Evolutionary conservation across 30 jellyfish, hydroid and myxozoan genomes (phyloP), one percentile per base, ranked within the genome.

Genomic region (Turritopsis rubra): DNA sequence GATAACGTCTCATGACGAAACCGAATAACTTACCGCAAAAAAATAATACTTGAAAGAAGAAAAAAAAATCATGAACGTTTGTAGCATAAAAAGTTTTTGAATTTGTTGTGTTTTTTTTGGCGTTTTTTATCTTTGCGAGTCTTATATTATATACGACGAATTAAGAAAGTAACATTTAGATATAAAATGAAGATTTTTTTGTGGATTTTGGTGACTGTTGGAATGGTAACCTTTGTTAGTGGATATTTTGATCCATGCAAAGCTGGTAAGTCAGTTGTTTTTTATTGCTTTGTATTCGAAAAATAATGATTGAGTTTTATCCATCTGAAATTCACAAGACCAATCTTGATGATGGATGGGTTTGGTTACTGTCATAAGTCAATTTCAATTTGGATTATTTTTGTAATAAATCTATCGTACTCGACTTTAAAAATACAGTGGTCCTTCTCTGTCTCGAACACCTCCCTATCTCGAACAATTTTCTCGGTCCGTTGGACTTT

Each of bases 161-260:
- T 13, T 5, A 41, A 41, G 13, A 41, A 3, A 41, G 60, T 41
- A 3, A 41, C 5, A 41, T 5, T 41, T 41, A 13, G 13, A 41
- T 60, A 60, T 8, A 68, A 68, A 19, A 68, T 68, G 31, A 68
- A n/a, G 77, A 8, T 74, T 26, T 4, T 3, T 0, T 21, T 23
- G 18, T 26, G 9, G 5, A 13, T 74, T 74, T 74, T 72, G 1
- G 13, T 18, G 16, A 13, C 16, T 74, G 13, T 24, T 74, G 82
- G 65, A 16, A n/a, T 21, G 20, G 16, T 74, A 30, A 24, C 65
- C 54, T 16, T 19, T 74, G 82, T 74, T 8, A 17, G 41, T 74
- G 65, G 82, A 26, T 74, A 16, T 21, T 29, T 24, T 29, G 65
- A 74, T 29, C 82, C 82, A 8, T 74, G 82, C 65, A 74, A 74